Base-by-base conservation (phyloP, 2,888 invertebrate genomes). In the Theretra japonica region DNA sequence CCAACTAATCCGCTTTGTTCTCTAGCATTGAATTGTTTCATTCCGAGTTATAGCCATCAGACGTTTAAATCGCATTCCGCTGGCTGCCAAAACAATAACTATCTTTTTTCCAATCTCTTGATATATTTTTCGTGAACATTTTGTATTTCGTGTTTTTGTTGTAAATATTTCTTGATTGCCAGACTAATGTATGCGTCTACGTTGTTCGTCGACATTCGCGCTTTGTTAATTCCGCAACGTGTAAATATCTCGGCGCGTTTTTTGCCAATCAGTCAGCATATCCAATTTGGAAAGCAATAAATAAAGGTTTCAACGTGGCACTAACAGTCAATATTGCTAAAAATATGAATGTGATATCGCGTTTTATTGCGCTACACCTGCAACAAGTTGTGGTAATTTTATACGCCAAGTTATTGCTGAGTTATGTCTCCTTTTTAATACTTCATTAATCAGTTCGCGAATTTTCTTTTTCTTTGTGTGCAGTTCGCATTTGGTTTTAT, bases 61-160 rank as follows among this genome's bases (percentile, higher is more conserved):
- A 73, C 77, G 75, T 76, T 76, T 80, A 33, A 57, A 58, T 58
- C 57, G 57, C 58, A 41, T 57, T n/a, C 56, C 7, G 19, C 15
- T 53, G 56, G 56, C 57, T 69, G 69, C 57, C 56, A 58, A 69
- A 69, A 69, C 57, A 69, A 69, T 57, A 57, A 21, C 23, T 69
- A 57, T 33, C 41, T 65, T 48, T 62, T 11, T 65, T 57, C 57
- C 30, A 69, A 58, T 41, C 48, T 62, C 33, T 3, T 11, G 5
- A 33, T n/a, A 62, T 41, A 48, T 65, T 65, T 48, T 48, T n/a
- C 23, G 65, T 23, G 48, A 17, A 65, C 41, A 62, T 62, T 62
- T 33, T 25, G 23, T 17, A 65, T 33, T 6, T 41, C 23, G 48
- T 65, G 23, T 69, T 69, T 68, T 56, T 56, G 25, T 28, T 68